Conservation (phyloP, 2,797 vertebrate species). For the Perdix hodgsoniae region DNA sequence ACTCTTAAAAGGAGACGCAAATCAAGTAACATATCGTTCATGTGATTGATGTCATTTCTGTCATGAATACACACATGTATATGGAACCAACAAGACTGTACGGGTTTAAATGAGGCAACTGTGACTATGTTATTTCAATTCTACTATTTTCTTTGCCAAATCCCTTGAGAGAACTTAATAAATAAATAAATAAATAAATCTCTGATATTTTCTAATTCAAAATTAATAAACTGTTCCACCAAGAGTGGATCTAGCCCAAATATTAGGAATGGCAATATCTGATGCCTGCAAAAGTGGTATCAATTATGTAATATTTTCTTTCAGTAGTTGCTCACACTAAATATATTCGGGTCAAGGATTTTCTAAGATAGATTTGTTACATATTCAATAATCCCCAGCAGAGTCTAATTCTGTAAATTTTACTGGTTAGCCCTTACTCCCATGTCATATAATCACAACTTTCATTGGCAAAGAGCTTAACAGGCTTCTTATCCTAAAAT, state of each 20-base stretch:
- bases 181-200: neutral
- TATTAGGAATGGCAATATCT: neutral
- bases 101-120: neutral
- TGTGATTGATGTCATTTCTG: neutral
- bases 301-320: fast-evolving
- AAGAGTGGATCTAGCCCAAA: fast-evolving
- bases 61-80: neutral
- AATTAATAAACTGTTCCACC: neutral
- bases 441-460: fast-evolving
- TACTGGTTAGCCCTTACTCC: neutral
- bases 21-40: neutral
- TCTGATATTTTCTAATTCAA: neutral
- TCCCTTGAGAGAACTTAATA: neutral
- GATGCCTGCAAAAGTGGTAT: fast-evolving
- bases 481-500: neutral
- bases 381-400: neutral
- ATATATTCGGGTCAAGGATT: neutral
- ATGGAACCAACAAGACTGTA: neutral
- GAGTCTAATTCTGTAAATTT: neutral
- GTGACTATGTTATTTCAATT: neutral
- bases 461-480: neutral
- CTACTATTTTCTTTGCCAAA: neutral
- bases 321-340: neutral
- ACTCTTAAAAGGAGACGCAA: neutral
- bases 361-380: neutral